Evolutionary conservation across 92 coral and sea anemone genomes (phyloP).

Genomic region (Palythoa grandiflora): DNA sequence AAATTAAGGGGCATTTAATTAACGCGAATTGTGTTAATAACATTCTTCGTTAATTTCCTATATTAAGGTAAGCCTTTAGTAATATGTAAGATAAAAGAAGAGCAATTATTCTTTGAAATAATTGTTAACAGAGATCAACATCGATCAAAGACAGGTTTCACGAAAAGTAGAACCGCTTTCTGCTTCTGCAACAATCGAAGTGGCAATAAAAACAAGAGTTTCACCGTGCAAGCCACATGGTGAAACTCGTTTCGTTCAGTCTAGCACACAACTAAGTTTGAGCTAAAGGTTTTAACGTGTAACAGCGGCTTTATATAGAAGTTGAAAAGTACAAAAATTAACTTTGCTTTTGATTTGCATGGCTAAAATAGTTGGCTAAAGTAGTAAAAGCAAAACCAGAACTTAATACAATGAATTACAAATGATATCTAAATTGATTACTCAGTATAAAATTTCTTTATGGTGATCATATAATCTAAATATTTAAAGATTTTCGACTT

Average conservation of each 20-base stretch:
- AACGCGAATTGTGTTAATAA: background rate
- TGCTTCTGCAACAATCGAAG: background rate
- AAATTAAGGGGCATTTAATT: background rate
- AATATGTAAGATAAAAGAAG: too few species aligned
- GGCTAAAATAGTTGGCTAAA: background rate
- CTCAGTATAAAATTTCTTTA: background rate
- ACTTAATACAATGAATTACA: background rate
- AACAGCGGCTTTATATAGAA: background rate
- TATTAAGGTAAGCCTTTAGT: slow-evolving; percentile 2
- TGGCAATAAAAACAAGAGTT: background rate
- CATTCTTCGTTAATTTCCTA: background rate
- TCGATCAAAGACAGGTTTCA: background rate
- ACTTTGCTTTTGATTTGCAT: background rate
- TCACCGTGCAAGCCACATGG: background rate
- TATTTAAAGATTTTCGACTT: background rate
- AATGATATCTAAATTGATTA: background rate
- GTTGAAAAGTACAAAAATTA: background rate
- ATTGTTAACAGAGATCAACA: background rate
- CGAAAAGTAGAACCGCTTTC: too few species aligned
- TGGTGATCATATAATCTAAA: background rate
- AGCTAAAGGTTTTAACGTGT: background rate
- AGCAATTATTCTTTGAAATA: too few species aligned
- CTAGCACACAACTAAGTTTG: background rate
- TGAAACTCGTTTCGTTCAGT: background rate
- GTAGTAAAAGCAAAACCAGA: background rate